Evolutionary conservation across 2,113 vertebrate species (phyloP), one percentile per base, ranked within the genome.

Genomic region (Rhizomys pruinosus): DNA sequence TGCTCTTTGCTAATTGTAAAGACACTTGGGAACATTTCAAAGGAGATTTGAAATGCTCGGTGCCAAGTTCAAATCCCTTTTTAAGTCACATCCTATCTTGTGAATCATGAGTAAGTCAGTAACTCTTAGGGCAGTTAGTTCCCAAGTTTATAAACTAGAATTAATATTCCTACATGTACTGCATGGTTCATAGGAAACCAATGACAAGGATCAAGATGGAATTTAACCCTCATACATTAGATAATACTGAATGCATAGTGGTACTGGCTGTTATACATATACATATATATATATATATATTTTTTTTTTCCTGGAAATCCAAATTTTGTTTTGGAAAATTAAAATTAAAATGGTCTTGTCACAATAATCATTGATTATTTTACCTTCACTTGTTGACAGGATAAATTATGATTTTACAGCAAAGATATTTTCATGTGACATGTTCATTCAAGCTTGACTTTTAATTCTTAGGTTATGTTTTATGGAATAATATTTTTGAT

Each of bases 261-360:
- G 10, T 79, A n/a, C n/a, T n/a, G n/a, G n/a, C n/a, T n/a, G n/a
- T n/a, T n/a, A n/a, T n/a, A n/a, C n/a, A n/a, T n/a, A n/a, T n/a
- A n/a, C n/a, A n/a, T n/a, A n/a, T n/a, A n/a, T n/a, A n/a, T n/a
- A n/a, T n/a, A n/a, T n/a, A n/a, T n/a, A n/a, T n/a, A n/a, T n/a
- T n/a, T n/a, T n/a, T n/a, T n/a, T n/a, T n/a, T 59, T 68, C 89
- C 52, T 68, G 37, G 57, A 72, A 92, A 95, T 76, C 8, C n/a
- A 61, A 10, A 84, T 27, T 34, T 69, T 29, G 57, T 85, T 81
- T 76, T 79, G 47, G 29, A 72, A 92, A 93, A 61, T 61, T 71
- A 87, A 72, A 84, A 47, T 69, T 82, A 88, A 92, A 93, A 76
- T 72, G 27, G 80, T 42, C 85, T 87, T 86, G 42, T 37, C 44